Evolutionary conservation across 2,888 invertebrate genomes (phyloP).

Genomic region (Eristalis tenax): DNA sequence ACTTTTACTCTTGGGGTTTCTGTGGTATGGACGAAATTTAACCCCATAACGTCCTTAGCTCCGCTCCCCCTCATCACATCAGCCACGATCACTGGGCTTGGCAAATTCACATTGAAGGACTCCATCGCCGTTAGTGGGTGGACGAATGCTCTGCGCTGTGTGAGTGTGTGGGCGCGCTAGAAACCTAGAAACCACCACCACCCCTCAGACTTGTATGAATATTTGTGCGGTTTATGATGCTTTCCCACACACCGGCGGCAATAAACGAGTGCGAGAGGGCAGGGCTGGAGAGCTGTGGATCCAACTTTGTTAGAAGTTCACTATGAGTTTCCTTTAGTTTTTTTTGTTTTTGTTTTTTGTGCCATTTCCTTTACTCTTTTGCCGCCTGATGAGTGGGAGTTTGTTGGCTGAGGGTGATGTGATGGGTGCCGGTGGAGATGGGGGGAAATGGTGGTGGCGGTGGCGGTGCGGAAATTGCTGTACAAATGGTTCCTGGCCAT

Average conservation of each 20-base stretch:
- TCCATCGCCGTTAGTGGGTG: conserved; percentile 4
- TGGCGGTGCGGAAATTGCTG: conserved; percentile 49
- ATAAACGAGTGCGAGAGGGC: background rate
- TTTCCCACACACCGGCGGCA: conserved; percentile 8
- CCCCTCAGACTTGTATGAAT: conserved; percentile 61
- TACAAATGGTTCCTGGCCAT: conserved; percentile 60
- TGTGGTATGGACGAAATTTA: conserved; percentile 66
- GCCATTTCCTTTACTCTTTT: background rate
- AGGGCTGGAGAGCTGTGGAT: background rate
- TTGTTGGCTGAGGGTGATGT: background rate
- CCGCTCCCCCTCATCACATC: conserved; percentile 26
- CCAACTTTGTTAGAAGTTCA: conserved; percentile 68
- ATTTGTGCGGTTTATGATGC: conserved; percentile 64
- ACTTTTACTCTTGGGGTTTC: conserved; percentile 71
- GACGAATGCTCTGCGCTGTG: conserved; percentile 19
- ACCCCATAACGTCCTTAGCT: conserved; percentile 2
- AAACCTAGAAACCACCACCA: background rate
- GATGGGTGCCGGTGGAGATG: background rate
- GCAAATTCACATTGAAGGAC: conserved; percentile 32
- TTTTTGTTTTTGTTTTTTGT: conserved; percentile 16
- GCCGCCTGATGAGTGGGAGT: background rate
- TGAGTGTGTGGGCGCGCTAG: background rate
- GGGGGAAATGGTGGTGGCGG: background rate
- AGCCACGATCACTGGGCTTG: conserved; percentile 36
- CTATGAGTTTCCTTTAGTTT: conserved; percentile 57